These are phyloP conservation scores for Austrolebias charrua DNA, from an alignment of 2,797 vertebrate species.

Conservation along the genomic window DNA sequence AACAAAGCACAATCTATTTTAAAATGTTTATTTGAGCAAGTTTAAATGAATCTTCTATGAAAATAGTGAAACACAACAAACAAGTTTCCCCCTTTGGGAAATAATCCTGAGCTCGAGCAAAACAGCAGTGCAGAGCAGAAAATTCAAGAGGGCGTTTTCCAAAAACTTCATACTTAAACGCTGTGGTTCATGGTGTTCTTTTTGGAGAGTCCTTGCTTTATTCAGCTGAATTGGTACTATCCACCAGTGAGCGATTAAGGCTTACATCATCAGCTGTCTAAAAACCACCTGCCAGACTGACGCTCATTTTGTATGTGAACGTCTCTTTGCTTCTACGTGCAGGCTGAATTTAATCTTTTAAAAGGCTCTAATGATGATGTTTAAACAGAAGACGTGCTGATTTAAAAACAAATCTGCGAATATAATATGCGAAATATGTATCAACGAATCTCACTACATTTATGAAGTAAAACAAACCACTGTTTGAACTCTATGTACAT, in stretches of 20 bases:
- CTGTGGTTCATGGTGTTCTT: slow-evolving; percentile 16
- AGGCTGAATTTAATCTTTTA: slow-evolving; percentile 10
- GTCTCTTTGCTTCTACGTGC: slow-evolving; percentile 14
- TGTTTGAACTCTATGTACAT: background rate
- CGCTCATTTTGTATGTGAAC: slow-evolving; percentile 14
- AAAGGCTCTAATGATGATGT: slow-evolving; percentile 12
- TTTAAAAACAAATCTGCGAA: slow-evolving; percentile 15
- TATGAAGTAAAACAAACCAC: slow-evolving; percentile 39
- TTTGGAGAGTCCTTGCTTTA: slow-evolving; percentile 28
- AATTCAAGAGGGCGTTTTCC: background rate
- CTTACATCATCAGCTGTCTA: slow-evolving; percentile 21
- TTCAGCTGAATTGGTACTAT: slow-evolving; percentile 31
- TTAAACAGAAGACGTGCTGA: slow-evolving; percentile 23
- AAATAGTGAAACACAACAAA: slow-evolving; percentile 4
- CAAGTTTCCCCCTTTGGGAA: background rate
- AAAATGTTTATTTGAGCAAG: background rate
- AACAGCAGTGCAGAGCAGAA: slow-evolving; percentile 16
- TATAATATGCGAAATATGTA: slow-evolving; percentile 30
- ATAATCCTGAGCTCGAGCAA: slow-evolving; percentile 41
- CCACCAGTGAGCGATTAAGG: slow-evolving; percentile 29
- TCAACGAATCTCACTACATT: slow-evolving; percentile 31
- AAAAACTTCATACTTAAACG: slow-evolving; percentile 3
- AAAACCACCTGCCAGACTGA: slow-evolving; percentile 24
- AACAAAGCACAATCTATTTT: background rate
- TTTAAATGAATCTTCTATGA: slow-evolving; percentile 5